These are phyloP conservation scores for Alectura lathami DNA, from an alignment of 2,113 vertebrate species.

Conservation along the genomic window DNA sequence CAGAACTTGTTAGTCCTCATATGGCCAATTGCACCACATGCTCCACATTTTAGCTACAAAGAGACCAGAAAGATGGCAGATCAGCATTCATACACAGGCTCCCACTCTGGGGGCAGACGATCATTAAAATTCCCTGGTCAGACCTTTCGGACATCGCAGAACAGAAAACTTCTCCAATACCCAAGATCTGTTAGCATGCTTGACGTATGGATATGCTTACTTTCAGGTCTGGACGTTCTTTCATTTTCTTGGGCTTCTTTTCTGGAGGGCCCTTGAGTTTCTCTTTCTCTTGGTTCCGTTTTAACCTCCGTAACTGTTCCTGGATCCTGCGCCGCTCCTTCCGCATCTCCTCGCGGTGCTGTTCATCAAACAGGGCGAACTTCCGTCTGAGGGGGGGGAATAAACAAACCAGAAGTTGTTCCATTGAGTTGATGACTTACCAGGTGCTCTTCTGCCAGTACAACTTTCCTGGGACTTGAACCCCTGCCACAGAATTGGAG, in stretches of 20 bases:
- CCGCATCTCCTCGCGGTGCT: slow-evolving; percentile 98
- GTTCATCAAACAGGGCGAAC: slow-evolving; percentile 96
- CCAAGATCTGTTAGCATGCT: background rate
- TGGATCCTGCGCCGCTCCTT: slow-evolving; percentile 95
- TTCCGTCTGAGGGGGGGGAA: slow-evolving; percentile 80
- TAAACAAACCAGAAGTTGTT: background rate
- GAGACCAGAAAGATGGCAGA: background rate
- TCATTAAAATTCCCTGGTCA: background rate
- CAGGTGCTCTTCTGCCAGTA: background rate
- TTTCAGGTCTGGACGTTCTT: slow-evolving; percentile 97
- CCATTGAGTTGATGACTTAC: background rate
- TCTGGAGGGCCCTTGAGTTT: slow-evolving; percentile 95
- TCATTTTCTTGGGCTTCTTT: slow-evolving; percentile 97
- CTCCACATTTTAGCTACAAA: slow-evolving; percentile 93
- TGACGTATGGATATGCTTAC: slow-evolving; percentile 57
- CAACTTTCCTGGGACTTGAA: background rate
- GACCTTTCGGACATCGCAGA: background rate
- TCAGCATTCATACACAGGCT: background rate
- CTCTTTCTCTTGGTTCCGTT: slow-evolving; percentile 97
- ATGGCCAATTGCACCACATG: slow-evolving; percentile 96
- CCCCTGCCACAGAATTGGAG: background rate
- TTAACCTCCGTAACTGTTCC: slow-evolving; percentile 92
- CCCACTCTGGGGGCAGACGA: background rate
- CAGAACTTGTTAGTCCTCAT: slow-evolving; percentile 99
- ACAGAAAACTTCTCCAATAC: background rate